Evolutionary conservation across 2,797 vertebrate genomes (phyloP).

Genomic region (Pangasius larnaudii): DNA sequence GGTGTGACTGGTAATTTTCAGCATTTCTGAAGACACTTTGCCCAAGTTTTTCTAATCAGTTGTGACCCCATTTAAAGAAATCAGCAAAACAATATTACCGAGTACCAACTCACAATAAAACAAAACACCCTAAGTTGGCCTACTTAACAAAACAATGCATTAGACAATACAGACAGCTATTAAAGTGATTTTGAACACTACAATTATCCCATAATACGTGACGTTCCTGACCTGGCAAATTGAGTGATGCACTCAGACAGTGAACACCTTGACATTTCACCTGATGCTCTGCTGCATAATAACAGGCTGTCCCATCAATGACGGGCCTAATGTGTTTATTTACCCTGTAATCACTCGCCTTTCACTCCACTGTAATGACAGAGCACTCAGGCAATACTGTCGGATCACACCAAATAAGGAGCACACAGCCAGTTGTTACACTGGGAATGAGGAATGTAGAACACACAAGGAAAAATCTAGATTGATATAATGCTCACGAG

Average conservation of each 20-base stretch:
- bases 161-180: conserved; percentile 33
- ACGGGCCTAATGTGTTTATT: conserved; percentile 71
- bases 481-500: neutral
- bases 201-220: conserved; percentile 46
- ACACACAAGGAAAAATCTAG: neutral
- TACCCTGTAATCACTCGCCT: conserved; percentile 74
- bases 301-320: conserved; percentile 76
- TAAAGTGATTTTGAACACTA: conserved; percentile 33
- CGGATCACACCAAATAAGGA: conserved; percentile 25
- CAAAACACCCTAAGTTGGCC: neutral
- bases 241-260: conserved; percentile 44
- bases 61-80: conserved; percentile 7
- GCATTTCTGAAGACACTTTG: conserved; percentile 6
- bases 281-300: conserved; percentile 75
- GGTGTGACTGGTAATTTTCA: conserved; percentile 25
- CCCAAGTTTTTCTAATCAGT: neutral
- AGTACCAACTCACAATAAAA: neutral
- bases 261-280: conserved; percentile 68
- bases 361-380: conserved; percentile 70
- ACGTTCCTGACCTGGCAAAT: conserved; percentile 33
- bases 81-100: neutral
- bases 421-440: neutral
- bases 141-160: neutral
- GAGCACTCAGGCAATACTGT: conserved; percentile 33
- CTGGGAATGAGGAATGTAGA: neutral